Base-by-base conservation (phyloP, 1,140 invertebrate genomes). In the Lysiphlebus fabarum region DNA sequence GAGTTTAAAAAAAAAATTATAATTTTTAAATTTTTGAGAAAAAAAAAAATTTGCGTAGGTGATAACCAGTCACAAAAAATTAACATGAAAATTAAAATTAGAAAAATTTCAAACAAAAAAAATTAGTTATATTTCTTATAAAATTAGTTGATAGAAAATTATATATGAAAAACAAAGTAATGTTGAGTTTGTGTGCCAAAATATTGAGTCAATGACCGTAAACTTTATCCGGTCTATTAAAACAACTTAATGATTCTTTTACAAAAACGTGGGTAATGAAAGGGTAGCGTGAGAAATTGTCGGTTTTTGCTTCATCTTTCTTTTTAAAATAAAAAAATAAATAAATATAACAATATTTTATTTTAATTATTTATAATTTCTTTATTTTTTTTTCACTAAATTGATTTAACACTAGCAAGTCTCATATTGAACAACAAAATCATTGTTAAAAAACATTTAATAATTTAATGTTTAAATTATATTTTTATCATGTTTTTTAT, bases 151-250 rank as follows among this genome's bases (percentile, higher is more conserved):
- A 43, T 34, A 55, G 48, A 34, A 50, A 50, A 50, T 36, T 50
- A n/a, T 10, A 10, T 49, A 37, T n/a, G n/a, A n/a, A 48, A 57
- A 57, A 57, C 56, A 49, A 57, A 57, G 47, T 40, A 47, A 38
- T 41, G n/a, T 26, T 26, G 17, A 26, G 17, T 34, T 10, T 51
- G 49, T 51, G 50, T 53, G 58, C 58, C 58, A 59, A 59, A 59
- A 59, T 59, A 53, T 40, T 36, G 43, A 59, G 58, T 53, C 50
- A 59, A 53, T 44, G 58, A 59, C 58, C 58, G 17, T 41, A 43
- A 38, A 40, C 57, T 53, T 50, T 53, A 59, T 59, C 58, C 58
- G 58, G 58, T 59, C 50, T 59, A 59, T 59, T 59, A 44, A 59
- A 59, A 53, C 41, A 26, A 26, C 17, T 26, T 38, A 59, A 59